Evolutionary conservation across 2,797 vertebrate genomes (phyloP).

Genomic region (Anabacerthia variegaticeps): DNA sequence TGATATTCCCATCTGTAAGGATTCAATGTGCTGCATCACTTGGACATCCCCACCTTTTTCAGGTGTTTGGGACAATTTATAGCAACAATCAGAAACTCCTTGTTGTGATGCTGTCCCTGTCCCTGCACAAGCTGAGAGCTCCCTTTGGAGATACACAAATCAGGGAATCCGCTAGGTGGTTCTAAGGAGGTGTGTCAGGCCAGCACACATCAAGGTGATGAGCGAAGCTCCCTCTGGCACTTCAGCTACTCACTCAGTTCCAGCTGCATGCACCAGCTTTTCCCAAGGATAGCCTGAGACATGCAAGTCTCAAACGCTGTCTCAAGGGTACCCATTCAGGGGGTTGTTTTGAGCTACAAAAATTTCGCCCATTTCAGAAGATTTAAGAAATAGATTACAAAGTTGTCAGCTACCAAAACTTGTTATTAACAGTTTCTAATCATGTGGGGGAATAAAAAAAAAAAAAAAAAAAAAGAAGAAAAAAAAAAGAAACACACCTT

Average conservation of each 20-base stretch:
- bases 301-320: rapidly evolving
- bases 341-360: background rate
- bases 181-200: background rate
- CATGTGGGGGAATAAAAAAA: background rate
- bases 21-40: background rate
- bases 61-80: background rate
- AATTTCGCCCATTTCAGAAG: background rate
- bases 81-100: background rate
- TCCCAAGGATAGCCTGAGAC: background rate
- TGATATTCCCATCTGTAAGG: background rate
- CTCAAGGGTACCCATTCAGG: background rate
- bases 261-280: background rate
- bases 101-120: rapidly evolving
- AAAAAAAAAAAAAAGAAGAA: background rate
- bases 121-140: background rate
- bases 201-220: rapidly evolving
- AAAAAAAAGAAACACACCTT: background rate
- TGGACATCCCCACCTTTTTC: background rate
- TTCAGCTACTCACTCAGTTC: background rate
- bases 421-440: background rate
- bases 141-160: background rate
- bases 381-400: background rate
- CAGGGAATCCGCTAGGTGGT: background rate
- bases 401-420: background rate
- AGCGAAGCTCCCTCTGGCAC: background rate